Evolutionary conservation across 2,888 invertebrate species (phyloP).

Genomic region (Metalampra italica): DNA sequence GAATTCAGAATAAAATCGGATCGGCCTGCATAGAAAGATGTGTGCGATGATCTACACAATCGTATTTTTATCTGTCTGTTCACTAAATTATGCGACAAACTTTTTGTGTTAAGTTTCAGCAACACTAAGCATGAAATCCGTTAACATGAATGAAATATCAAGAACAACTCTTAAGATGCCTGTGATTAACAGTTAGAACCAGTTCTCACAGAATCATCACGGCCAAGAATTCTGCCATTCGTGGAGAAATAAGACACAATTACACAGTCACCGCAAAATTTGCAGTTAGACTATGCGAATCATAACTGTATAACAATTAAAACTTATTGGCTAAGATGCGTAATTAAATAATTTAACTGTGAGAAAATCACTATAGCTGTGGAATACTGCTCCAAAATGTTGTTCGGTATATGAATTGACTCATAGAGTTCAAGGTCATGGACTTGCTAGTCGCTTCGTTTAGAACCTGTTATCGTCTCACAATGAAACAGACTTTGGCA

Average conservation of each 20-base stretch:
- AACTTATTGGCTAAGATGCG: not conserved
- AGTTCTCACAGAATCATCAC: constrained; percentile 1
- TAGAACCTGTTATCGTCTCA: too few relatives aligned
- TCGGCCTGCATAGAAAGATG: too few relatives aligned
- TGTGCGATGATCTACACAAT: too few relatives aligned
- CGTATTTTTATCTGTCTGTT: too few relatives aligned
- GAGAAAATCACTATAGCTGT: not conserved
- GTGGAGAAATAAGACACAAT: not conserved
- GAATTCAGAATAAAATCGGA: too few relatives aligned
- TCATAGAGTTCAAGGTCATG: not conserved
- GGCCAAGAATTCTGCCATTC: not conserved
- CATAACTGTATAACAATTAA: constrained; percentile 3
- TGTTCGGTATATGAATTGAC: not conserved
- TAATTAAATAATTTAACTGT: not conserved
- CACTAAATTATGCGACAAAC: too few relatives aligned
- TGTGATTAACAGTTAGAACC: not conserved
- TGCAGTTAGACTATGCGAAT: constrained; percentile 4
- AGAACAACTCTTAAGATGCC: too few relatives aligned
- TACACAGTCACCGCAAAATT: not conserved
- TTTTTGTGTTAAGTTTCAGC: too few relatives aligned
- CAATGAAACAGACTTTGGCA: not conserved
- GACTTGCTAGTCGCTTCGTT: not conserved
- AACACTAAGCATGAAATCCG: too few relatives aligned
- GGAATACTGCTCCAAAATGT: not conserved
- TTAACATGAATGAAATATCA: too few relatives aligned